phyloP scores from a whole-genome alignment of 2,113 vertebrate genomes.

The Oreamnos americanus region DNA sequence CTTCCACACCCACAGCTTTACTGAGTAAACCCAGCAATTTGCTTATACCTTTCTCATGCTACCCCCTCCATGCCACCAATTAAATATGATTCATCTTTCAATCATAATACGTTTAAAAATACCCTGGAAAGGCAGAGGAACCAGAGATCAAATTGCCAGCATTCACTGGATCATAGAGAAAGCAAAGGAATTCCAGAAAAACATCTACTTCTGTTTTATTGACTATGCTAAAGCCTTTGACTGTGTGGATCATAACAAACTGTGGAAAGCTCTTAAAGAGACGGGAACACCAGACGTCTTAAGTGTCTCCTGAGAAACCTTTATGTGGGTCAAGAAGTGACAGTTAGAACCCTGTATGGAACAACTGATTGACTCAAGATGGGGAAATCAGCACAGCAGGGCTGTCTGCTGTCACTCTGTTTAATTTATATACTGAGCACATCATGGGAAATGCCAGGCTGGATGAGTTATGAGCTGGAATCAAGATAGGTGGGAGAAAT shows the following conservation, averaged over 20 bases:
- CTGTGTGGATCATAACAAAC: background rate
- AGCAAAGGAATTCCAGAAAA: background rate
- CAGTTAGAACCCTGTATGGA: background rate
- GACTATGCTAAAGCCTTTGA: background rate
- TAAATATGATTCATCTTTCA: background rate
- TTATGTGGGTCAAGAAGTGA: background rate
- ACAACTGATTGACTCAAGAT: background rate
- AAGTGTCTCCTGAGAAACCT: background rate
- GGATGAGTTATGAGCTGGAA: background rate
- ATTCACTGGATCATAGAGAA: background rate
- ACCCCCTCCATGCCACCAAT: background rate
- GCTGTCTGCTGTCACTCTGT: background rate
- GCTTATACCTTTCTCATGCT: background rate
- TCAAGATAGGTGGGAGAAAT: background rate
- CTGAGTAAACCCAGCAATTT: background rate
- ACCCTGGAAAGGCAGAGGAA: background rate
- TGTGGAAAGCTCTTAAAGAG: background rate
- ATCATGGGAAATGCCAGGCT: background rate
- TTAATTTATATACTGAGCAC: background rate
- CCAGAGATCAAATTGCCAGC: background rate
- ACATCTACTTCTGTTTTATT: background rate
- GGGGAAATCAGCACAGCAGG: background rate
- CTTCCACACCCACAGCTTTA: background rate
- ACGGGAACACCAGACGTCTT: background rate
- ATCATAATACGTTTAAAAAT: background rate